Base-by-base conservation (phyloP, 2,113 vertebrate genomes). In the Dermatemys mawii region DNA sequence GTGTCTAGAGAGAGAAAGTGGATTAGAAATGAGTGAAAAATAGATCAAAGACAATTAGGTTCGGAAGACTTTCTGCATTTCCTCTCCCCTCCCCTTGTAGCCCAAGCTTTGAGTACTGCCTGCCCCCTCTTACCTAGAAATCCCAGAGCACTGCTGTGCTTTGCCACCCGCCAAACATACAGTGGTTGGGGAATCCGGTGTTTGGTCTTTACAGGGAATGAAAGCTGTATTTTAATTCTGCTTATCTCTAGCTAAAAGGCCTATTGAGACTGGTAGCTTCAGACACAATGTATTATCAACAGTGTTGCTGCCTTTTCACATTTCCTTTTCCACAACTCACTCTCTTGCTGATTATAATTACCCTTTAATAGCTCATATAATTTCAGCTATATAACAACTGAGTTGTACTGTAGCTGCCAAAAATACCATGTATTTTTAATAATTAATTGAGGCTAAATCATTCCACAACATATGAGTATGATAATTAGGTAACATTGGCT, bases 281-380 rank as follows among this genome's bases (percentile, higher is more conserved):
- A 91, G 87, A 79, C 8, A 83, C 54, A 94, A 78, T 85, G 78
- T 89, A 75, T 94, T 92, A 81, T 81, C 32, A 21, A 11, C 54
- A 85, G 41, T n/a, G 53, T 86, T 80, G 51, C 13, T 80, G 81
- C 67, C 87, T 92, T 93, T 92, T n/a, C 19, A 83, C 41, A 50
- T 78, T 75, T 87, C 48, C 55, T 92, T 94, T 95, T 86, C 75
- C 55, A 86, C 44, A 89, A 8, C 19, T 79, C 24, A 87, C 80
- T 92, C 83, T 86, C 73, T 88, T 81, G 60, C 44, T 92, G 90
- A 88, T 94, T 95, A 83, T 94, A 94, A 95, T 96, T 95, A 55
- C 55, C 51, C 19, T 94, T 92, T 93, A 91, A 92, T 91, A 93
- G 86, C 50, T 86, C 78, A 84, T 86, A 81, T 86, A 81, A 91